Percentiles rank a stretch among this genome's conserved stretches.
Conservation (phyloP, 1,140 invertebrate genomes). For the Pristionchus pacificus region DNA sequence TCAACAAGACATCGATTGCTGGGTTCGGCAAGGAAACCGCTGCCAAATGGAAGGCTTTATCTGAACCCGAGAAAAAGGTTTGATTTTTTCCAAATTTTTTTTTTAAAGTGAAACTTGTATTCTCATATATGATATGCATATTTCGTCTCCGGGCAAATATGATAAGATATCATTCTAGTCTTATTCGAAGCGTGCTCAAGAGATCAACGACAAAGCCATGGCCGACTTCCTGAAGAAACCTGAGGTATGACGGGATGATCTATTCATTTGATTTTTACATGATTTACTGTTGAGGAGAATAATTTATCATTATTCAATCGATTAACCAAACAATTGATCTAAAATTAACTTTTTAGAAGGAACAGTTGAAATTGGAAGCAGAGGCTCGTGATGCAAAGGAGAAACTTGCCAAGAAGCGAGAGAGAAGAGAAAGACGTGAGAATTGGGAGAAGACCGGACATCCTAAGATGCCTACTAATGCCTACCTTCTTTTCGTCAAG, state of each 20-base stretch:
- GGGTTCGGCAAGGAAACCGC: background rate
- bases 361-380: background rate
- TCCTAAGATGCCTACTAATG: slow-evolving; percentile 9
- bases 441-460: slow-evolving; percentile 1
- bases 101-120: too few relatives aligned
- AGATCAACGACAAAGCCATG: background rate
- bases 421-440: slow-evolving; percentile 10
- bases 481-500: background rate
- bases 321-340: background rate
- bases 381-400: background rate
- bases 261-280: background rate
- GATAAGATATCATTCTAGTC: too few relatives aligned
- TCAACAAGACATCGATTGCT: background rate
- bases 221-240: background rate
- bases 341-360: background rate
- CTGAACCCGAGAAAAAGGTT: slow-evolving; percentile 8
- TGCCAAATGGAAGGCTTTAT: background rate
- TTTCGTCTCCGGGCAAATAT: too few relatives aligned
- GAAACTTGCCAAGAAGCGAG: slow-evolving; percentile 2
- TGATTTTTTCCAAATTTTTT: too few relatives aligned
- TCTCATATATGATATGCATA: too few relatives aligned
- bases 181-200: background rate
- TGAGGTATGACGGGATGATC: background rate
- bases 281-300: too few relatives aligned
- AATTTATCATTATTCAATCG: background rate